Conservation (phyloP, 1,140 invertebrate species). For the Listronotus oregonensis region DNA sequence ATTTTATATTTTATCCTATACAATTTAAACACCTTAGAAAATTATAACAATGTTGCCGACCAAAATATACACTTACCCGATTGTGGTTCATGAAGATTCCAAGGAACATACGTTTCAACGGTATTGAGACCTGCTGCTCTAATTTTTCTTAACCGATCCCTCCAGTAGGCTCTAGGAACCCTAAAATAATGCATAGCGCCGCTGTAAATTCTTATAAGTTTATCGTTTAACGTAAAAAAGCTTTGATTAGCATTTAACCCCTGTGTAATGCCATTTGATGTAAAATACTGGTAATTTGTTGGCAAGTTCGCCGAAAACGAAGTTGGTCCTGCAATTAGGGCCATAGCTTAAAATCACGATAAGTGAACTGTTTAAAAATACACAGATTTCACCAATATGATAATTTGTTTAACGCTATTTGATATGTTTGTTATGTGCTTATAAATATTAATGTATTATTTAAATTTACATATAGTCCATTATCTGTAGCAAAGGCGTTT, state of each 20-base stretch:
- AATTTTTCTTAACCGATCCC: conserved; percentile 60
- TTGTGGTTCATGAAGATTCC: conserved; percentile 84
- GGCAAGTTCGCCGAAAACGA: conserved; percentile 20
- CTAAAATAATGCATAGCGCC: conserved; percentile 94
- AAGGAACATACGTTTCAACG: conserved; percentile 92
- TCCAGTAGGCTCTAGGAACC: conserved; percentile 65
- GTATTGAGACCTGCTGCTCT: conserved; percentile 61
- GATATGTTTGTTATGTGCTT: no score
- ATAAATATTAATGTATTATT: no score
- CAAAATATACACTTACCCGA: conserved; percentile 50
- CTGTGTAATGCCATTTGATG: conserved; percentile 40
- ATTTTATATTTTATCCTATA: no score
- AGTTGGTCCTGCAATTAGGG: conserved; percentile 2
- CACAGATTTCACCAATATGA: no score
- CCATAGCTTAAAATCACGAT: not conserved
- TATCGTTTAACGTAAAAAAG: conserved; percentile 48
- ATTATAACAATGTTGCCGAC: no score
- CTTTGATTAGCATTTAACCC: conserved; percentile 40
- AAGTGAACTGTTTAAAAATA: no score
- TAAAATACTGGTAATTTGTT: conserved; percentile 51
- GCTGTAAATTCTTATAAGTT: conserved; percentile 46
- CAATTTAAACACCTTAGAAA: no score
- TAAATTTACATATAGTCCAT: no score
- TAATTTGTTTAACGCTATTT: no score
- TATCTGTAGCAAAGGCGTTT: no score